Base-by-base conservation (phyloP, 2,888 invertebrate genomes). In the Itoplectis maculator region DNA sequence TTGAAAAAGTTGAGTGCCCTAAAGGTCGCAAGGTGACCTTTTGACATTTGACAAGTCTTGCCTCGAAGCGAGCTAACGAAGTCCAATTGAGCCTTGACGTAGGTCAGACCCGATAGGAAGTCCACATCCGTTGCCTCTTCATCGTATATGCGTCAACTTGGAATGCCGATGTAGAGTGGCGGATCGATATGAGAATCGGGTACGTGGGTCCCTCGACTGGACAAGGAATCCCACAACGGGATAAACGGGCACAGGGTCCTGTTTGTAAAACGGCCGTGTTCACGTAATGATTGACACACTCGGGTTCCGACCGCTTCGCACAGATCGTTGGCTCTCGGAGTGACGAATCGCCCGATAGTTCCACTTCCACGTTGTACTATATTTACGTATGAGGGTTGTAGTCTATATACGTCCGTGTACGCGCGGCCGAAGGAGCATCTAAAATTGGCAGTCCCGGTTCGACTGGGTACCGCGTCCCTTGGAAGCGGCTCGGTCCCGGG, bases 391-490 rank as follows among this genome's bases (percentile, higher is more conserved):
- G n/a, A n/a, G n/a, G n/a, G n/a, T n/a, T n/a, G n/a, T n/a, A n/a
- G n/a, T n/a, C n/a, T n/a, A n/a, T n/a, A 29, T 29, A 29, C 29
- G 5, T 45, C 20, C 3, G 47, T 45, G 2, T 51, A 23, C 29
- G 40, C 13, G 15, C 42, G 8, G 15, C 15, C 29, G 37, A 54
- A 76, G 81, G 80, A 77, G 75, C 72, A 61, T 65, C 76, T 79
- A 78, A 85, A 86, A 86, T 88, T 86, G 84, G 75, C 73, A 82
- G 74, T 74, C 59, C 9, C n/a, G 40, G 65, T 13, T 54, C 37
- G n/a, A 54, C 70, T 75, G 15, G 42, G 65, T 37, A n/a, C 81
- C 68, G 77, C 66, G 54, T 78, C 61, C 35, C 59, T 61, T 69
- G 72, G 59, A 77, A 54, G n/a, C 65, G 49, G 70, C 76, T 77